Evolutionary conservation across 2,113 vertebrate genomes (phyloP).

Genomic region (Oncorhynchus kisutch): DNA sequence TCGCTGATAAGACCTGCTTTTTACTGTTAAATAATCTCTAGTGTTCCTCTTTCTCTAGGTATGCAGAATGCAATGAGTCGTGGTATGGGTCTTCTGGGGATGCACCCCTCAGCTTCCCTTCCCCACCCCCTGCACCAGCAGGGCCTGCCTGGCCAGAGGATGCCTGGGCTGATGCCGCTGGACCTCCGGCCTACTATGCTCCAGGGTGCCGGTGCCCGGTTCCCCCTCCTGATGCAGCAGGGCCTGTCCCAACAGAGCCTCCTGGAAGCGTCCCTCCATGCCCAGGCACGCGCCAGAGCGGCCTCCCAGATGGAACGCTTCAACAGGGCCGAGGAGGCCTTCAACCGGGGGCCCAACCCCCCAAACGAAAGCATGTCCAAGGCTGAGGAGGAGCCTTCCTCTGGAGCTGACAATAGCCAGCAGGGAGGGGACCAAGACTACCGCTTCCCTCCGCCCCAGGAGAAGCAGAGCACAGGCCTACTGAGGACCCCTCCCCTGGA

Average conservation of each 20-base stretch:
- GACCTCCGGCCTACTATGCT: conserved; percentile 87
- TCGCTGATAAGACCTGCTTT: background rate
- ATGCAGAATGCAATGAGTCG: conserved; percentile 86
- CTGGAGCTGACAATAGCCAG: conserved; percentile 80
- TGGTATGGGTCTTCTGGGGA: conserved; percentile 85
- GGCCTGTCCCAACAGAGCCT: conserved; percentile 77
- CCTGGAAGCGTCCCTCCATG: conserved; percentile 84
- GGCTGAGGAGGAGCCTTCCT: conserved; percentile 79
- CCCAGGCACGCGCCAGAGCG: conserved; percentile 77
- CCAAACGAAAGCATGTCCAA: conserved; percentile 77
- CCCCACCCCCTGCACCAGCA: conserved; percentile 84
- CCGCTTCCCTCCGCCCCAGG: conserved; percentile 85
- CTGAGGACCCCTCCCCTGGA: conserved; percentile 82
- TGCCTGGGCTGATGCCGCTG: conserved; percentile 86
- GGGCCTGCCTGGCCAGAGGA: conserved; percentile 80
- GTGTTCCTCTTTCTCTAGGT: conserved; percentile 63
- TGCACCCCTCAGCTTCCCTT: conserved; percentile 85
- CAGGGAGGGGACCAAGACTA: conserved; percentile 97
- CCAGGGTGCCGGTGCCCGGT: conserved; percentile 80
- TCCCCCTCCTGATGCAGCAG: conserved; percentile 88
- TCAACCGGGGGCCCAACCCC: conserved; percentile 78
- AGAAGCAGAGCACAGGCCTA: conserved; percentile 74
- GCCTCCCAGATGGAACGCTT: conserved; percentile 89
- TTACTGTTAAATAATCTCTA: conserved; percentile 8
- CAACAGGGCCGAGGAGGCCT: conserved; percentile 76